Conservation (phyloP, 2,888 invertebrate species). For the Bembecia ichneumoniformis region DNA sequence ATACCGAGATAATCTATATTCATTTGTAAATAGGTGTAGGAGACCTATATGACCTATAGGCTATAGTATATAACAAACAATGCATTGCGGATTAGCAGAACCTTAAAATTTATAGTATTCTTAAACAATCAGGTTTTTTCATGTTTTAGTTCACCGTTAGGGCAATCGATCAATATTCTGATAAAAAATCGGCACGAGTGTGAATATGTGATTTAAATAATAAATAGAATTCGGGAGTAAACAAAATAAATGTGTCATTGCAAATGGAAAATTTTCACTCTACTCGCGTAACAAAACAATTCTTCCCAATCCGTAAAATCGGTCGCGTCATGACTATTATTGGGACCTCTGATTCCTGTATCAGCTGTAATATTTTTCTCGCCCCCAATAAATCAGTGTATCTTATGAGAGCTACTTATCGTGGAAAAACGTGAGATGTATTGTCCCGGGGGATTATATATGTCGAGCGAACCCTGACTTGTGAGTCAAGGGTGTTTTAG, state of each 20-base stretch:
- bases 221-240: too few relatives aligned
- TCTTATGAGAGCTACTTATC: constrained; percentile 58
- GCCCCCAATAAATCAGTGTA: constrained; percentile 55
- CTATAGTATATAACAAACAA: too few relatives aligned
- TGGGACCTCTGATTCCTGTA: constrained; percentile 7
- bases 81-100: too few relatives aligned
- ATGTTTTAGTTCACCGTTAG: too few relatives aligned
- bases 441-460: constrained; percentile 50
- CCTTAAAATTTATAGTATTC: too few relatives aligned
- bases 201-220: too few relatives aligned
- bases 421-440: constrained; percentile 48
- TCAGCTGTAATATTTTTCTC: constrained; percentile 37
- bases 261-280: not conserved
- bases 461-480: constrained; percentile 37
- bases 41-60: too few relatives aligned
- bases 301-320: constrained; percentile 3
- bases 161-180: too few relatives aligned
- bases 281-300: constrained; percentile 1
- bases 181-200: too few relatives aligned
- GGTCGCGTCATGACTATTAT: constrained; percentile 1
- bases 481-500: constrained; percentile 21
- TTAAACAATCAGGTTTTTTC: too few relatives aligned
- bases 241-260: not conserved
- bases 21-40: too few relatives aligned
- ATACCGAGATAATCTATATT: too few relatives aligned